Base-by-base conservation (phyloP, 2,797 vertebrate genomes). In the Poecile montanus region DNA sequence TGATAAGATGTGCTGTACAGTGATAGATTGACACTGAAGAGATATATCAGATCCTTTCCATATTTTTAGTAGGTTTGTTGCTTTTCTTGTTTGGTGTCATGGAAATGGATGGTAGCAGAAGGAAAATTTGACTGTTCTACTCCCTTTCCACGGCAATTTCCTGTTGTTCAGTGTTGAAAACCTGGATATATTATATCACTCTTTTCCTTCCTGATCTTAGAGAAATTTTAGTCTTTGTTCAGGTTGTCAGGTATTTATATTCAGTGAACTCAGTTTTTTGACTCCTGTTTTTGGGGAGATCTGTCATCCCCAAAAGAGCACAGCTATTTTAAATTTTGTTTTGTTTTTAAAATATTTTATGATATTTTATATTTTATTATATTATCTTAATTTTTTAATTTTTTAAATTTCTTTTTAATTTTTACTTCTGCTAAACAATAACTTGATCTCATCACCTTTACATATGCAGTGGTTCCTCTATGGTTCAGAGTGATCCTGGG, bases 401-500 rank as follows among this genome's bases (percentile, higher is more conserved):
- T 40, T 40, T 40, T 13, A 13, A 13, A 40, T 40, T 40, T 40
- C n/a, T 40, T 13, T 40, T 40, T 40, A 13, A 13, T 40, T 40
- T 40, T 40, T 40, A 40, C 17, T 81, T 60, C 27, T 84, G 50
- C 48, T 84, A 30, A 34, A 27, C 34, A 72, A 15, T 23, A 9
- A 7, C 44, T 73, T 57, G 27, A 13, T 62, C 48, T 67, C 32
- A 14, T 61, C 32, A n/a, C 8, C 26, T 74, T 87, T 26, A 14
- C 9, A 3, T 11, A 4, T 5, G 7, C 17, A 45, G 4, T 44
- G 19, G 21, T 32, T 77, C 13, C 12, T 51, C 8, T 40, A 0
- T 45, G 20, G 38, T n/a, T 84, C 57, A 57, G 16, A 87, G 44
- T 22, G 48, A 16, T 40, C 30, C 30, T 84, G 32, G 40, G 11